Base-by-base conservation (phyloP, 2,113 vertebrate genomes). In the Varanus salvator region DNA sequence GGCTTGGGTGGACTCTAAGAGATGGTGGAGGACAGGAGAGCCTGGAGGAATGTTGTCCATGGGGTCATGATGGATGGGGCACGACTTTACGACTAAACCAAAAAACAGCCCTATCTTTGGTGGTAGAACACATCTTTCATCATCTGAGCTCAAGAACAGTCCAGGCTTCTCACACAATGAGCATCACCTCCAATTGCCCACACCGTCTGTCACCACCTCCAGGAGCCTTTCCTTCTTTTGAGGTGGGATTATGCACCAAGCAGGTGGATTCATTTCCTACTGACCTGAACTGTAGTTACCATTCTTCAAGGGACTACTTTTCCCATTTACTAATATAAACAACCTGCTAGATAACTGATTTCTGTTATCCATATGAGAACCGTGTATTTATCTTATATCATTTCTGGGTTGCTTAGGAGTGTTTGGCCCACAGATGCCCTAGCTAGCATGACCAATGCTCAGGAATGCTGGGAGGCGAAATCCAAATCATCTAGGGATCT, bases 351-450 rank as follows among this genome's bases (percentile, higher is more conserved):
- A 92, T 91, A 92, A 96, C 96, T 0, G 93, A 97, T 96, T 96
- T 92, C 93, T 95, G 90, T 71, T 91, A 93, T 92, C 90, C 48
- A 72, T 94, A 92, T 88, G 84, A 89, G 64, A 92, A 93, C 91
- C 95, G 91, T 94, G 93, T 93, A 95, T 97, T 96, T 94, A 95
- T 96, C 96, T 94, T 93, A 85, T 96, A 95, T 96, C 97, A 95
- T 93, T 93, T 94, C 94, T 89, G 84, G 90, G 96, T 96, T 96
- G 91, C 82, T 95, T 90, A 91, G 91, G 90, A 90, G 89, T 94
- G 92, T 85, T 90, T 88, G 54, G 54, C 6, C 54, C 6, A 12
- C 54, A 54, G 54, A 54, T 3, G 54, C 54, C 4, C 54, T 12
- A 8, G 54, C 54, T 12, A 54, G 54, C 54, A 54, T 54, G 54